These are phyloP conservation scores for Plagiodera versicolora DNA, from an alignment of 2,888 invertebrate genomes.

Conservation along the genomic window DNA sequence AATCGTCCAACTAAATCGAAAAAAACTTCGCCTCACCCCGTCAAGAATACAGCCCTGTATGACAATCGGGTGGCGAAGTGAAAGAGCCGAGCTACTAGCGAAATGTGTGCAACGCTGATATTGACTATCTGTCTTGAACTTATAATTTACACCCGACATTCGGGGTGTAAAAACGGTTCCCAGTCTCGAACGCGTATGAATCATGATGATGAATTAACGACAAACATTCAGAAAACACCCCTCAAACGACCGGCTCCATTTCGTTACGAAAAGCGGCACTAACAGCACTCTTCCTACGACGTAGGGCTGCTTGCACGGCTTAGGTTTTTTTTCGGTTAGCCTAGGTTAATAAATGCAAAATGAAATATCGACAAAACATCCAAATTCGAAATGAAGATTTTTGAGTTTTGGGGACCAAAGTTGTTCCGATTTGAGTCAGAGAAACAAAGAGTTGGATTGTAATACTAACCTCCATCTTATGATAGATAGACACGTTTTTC, in stretches of 20 bases:
- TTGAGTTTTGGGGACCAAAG: no score
- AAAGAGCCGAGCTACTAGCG: slow-evolving; percentile 32
- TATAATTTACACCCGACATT: slow-evolving; percentile 57
- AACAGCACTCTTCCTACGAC: slow-evolving; percentile 19
- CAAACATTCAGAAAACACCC: slow-evolving; percentile 57
- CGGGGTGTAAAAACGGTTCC: slow-evolving; percentile 55
- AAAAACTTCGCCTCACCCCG: no score
- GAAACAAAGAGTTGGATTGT: no score
- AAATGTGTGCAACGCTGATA: slow-evolving; percentile 46
- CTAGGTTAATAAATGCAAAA: no score
- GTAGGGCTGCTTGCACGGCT: not conserved
- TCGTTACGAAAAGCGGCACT: slow-evolving; percentile 28
- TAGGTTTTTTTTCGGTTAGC: not conserved
- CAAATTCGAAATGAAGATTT: no score
- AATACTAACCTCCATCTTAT: no score
- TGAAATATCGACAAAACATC: no score
- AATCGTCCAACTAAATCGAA: no score
- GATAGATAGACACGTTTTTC: no score
- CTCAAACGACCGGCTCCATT: slow-evolving; percentile 42
- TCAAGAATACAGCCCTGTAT: not conserved
- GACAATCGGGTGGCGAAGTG: slow-evolving; percentile 16
- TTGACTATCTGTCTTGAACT: slow-evolving; percentile 58
- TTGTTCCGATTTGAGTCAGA: no score
- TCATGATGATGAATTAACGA: slow-evolving; percentile 59
- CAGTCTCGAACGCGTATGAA: slow-evolving; percentile 57